Evolutionary conservation across 2,113 vertebrate species (phyloP).

Genomic region (Isichthys henryi): DNA sequence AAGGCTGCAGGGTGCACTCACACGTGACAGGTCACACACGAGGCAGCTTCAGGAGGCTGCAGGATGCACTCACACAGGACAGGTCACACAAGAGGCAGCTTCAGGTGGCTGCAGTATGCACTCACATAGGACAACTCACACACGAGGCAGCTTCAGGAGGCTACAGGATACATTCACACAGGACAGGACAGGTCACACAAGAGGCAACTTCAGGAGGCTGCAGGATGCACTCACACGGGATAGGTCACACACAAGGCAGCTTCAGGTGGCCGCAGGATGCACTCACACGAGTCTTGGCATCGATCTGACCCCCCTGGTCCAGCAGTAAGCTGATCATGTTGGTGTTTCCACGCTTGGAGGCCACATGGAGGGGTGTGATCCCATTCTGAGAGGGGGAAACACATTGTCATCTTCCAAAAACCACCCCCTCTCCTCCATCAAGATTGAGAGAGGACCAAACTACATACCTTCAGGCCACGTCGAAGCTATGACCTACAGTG

Average conservation of each 20-base stretch:
- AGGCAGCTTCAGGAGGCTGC: no score
- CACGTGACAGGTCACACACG: no score
- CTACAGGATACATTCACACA: no score
- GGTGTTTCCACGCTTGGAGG: conserved; percentile 91
- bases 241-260: no score
- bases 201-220: background rate
- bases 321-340: conserved; percentile 94
- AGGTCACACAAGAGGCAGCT: background rate
- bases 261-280: background rate
- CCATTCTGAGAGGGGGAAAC: conserved; percentile 67
- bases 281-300: conserved; percentile 94
- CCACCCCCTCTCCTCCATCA: background rate
- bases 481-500: background rate
- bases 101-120: background rate
- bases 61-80: no score
- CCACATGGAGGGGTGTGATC: conserved; percentile 95
- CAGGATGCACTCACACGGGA: background rate
- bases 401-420: background rate
- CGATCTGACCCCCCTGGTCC: conserved; percentile 90
- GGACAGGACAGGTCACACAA: background rate
- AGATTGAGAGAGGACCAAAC: background rate
- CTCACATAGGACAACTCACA: background rate
- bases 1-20: no score
- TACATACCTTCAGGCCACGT: background rate
- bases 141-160: background rate